Conservation (phyloP, 2,797 vertebrate species). For the Anas georgica region DNA sequence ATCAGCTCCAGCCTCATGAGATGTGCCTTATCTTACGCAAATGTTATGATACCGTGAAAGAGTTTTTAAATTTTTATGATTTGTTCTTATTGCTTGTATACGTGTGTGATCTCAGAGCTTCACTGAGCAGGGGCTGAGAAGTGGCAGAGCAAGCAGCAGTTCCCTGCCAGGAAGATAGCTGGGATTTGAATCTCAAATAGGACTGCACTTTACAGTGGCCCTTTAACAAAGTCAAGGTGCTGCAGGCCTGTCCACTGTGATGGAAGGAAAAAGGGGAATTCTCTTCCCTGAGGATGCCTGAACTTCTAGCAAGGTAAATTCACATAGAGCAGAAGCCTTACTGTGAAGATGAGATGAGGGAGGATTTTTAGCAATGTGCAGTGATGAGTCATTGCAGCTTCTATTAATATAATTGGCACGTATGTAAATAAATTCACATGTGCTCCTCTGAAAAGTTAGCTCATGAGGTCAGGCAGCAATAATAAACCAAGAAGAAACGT, state of each 20-base stretch:
- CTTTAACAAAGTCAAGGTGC: background rate
- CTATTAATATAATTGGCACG: conserved; percentile 72
- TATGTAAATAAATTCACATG: conserved; percentile 65
- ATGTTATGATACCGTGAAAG: background rate
- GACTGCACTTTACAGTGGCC: background rate
- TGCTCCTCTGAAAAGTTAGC: conserved; percentile 37
- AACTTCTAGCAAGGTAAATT: conserved; percentile 37
- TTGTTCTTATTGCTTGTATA: background rate
- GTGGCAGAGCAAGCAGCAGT: background rate
- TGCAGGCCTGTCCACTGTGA: background rate
- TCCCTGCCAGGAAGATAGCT: background rate
- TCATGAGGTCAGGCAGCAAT: conserved; percentile 60
- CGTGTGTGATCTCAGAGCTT: background rate
- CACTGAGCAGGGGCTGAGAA: background rate
- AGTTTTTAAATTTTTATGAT: background rate
- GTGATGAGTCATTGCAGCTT: conserved; percentile 57
- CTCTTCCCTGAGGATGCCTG: background rate
- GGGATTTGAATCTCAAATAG: background rate
- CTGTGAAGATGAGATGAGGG: conserved; percentile 27
- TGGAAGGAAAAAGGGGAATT: background rate
- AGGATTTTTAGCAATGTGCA: conserved; percentile 31
- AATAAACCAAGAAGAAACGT: conserved; percentile 14
- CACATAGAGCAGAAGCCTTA: background rate
- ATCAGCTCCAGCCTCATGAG: background rate
- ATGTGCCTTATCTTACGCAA: background rate